Conservation (phyloP, 2,888 invertebrate species). For the Andricus quercusramuli region DNA sequence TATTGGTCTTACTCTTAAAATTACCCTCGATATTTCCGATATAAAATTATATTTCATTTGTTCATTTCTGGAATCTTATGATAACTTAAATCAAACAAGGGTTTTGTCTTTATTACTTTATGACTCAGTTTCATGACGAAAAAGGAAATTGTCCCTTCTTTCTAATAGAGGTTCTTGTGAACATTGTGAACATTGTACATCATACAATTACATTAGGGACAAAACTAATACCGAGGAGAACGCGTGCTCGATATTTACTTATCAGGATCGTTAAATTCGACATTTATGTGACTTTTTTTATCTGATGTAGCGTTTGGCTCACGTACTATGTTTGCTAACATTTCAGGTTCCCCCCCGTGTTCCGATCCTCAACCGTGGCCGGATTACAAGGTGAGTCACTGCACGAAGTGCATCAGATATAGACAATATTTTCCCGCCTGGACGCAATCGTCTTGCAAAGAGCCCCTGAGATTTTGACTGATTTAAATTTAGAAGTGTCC, state of each 20-base stretch:
- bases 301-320: slow-evolving; percentile 43
- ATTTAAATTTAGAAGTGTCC: slow-evolving; percentile 26
- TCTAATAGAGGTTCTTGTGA: neutral
- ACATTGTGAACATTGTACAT: too few species aligned
- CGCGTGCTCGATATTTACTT: slow-evolving; percentile 46
- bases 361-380: slow-evolving; percentile 89
- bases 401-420: slow-evolving; percentile 24
- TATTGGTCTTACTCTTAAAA: too few species aligned
- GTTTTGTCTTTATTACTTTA: neutral
- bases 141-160: neutral
- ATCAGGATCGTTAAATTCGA: slow-evolving; percentile 53
- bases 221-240: neutral
- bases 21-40: too few species aligned
- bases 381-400: slow-evolving; percentile 86
- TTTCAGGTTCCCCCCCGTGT: slow-evolving; percentile 89
- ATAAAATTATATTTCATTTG: too few species aligned
- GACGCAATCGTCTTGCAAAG: slow-evolving; percentile 7
- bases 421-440: neutral
- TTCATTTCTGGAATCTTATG: too few species aligned
- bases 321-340: slow-evolving; percentile 69
- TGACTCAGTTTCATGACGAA: neutral
- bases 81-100: too few species aligned
- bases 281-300: slow-evolving; percentile 56
- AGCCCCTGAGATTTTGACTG: neutral
- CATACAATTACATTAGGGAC: neutral